phyloP scores from a whole-genome alignment of 2,113 vertebrate genomes.

The Oenanthe oenanthe region DNA sequence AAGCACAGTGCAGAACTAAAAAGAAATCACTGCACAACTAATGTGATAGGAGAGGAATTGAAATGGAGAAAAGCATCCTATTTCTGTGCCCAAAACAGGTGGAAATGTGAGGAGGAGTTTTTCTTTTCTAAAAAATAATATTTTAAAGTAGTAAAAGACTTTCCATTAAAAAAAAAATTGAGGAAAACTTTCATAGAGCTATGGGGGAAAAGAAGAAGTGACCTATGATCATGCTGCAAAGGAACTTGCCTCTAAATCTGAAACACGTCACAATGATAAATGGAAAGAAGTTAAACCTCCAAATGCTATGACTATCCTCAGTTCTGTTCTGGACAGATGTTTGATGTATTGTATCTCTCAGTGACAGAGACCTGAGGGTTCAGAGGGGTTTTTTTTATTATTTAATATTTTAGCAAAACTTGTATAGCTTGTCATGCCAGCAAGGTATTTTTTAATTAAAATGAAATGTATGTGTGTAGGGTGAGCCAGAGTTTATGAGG shows the following conservation, averaged over 20 bases:
- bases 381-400: slow-evolving; percentile 29
- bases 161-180: not conserved
- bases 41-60: slow-evolving; percentile 47
- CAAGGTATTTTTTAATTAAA: slow-evolving; percentile 72
- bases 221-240: not conserved
- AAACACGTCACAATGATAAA: slow-evolving; percentile 49
- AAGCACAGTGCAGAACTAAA: slow-evolving; percentile 68
- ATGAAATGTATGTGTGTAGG: slow-evolving; percentile 61
- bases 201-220: not conserved
- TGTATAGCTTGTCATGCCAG: slow-evolving; percentile 63
- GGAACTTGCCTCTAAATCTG: slow-evolving; percentile 21
- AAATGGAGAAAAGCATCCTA: slow-evolving; percentile 50
- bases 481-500: slow-evolving; percentile 70
- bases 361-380: slow-evolving; percentile 66
- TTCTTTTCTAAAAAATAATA: not conserved
- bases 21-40: slow-evolving; percentile 66
- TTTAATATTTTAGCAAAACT: slow-evolving; percentile 65
- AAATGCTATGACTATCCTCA: slow-evolving; percentile 28
- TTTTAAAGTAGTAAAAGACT: not conserved
- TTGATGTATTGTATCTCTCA: slow-evolving; percentile 62
- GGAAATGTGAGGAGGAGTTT: slow-evolving; percentile 10
- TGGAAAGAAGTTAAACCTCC: slow-evolving; percentile 44
- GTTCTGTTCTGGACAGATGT: slow-evolving; percentile 61
- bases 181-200: not conserved
- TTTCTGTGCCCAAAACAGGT: slow-evolving; percentile 39